phyloP scores from a whole-genome alignment of 2,888 invertebrate genomes.

The Drosophila limbata region DNA sequence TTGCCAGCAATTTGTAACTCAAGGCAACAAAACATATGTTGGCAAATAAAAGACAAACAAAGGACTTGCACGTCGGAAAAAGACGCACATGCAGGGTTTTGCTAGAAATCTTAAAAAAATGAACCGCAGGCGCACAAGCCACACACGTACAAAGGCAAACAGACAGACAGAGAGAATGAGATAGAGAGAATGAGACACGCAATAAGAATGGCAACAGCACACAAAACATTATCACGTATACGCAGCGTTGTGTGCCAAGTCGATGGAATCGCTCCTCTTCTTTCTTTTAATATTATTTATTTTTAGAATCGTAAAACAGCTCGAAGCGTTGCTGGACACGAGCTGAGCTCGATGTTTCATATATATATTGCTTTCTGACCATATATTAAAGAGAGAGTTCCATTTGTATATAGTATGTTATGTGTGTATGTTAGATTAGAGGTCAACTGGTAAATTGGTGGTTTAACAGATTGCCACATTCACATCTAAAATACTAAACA shows the following conservation, averaged over 20 bases:
- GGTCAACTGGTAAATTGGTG: constrained; percentile 5
- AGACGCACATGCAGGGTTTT: constrained; percentile 46
- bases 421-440: not conserved
- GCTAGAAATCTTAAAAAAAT: constrained; percentile 34
- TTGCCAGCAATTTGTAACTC: constrained; percentile 72
- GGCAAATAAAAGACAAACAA: constrained; percentile 79
- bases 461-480: not conserved
- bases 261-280: constrained; percentile 33
- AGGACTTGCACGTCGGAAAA: constrained; percentile 47
- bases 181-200: not conserved
- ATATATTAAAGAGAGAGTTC: not conserved
- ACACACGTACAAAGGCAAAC: constrained; percentile 18
- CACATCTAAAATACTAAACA: not conserved
- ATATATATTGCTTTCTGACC: constrained; percentile 27
- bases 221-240: constrained; percentile 68
- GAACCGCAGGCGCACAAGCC: constrained; percentile 50
- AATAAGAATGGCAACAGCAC: constrained; percentile 22
- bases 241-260: constrained; percentile 52
- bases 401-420: not conserved
- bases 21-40: constrained; percentile 75
- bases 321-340: constrained; percentile 32
- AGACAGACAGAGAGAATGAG: constrained; percentile 7
- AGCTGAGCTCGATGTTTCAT: constrained; percentile 26
- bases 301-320: constrained; percentile 47
- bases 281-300: constrained; percentile 51